phyloP scores from a whole-genome alignment of 2,888 invertebrate genomes.

The Drosophila ustulata region DNA sequence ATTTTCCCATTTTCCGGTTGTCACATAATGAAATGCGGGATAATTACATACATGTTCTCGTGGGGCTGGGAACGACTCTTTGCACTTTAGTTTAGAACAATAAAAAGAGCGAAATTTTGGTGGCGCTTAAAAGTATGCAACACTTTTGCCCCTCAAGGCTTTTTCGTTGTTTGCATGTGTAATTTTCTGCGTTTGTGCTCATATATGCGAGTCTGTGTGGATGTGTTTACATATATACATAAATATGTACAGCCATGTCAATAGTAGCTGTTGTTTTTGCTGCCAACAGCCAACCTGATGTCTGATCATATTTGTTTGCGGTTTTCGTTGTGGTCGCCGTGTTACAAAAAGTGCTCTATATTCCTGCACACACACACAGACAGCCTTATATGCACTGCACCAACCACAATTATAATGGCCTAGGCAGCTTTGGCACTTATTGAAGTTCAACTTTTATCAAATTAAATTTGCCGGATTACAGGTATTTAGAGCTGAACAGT shows the following conservation, averaged over 20 bases:
- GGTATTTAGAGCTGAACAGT: slow-evolving; percentile 78
- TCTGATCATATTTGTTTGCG: slow-evolving; percentile 79
- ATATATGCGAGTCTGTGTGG: background rate
- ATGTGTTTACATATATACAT: slow-evolving; percentile 14
- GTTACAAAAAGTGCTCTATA: slow-evolving; percentile 51
- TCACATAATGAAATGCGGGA: slow-evolving; percentile 26
- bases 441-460: slow-evolving; percentile 79
- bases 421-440: slow-evolving; percentile 65
- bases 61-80: slow-evolving; percentile 3
- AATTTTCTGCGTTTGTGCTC: slow-evolving; percentile 14
- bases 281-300: slow-evolving; percentile 58
- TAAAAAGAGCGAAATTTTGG: slow-evolving; percentile 29
- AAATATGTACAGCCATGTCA: slow-evolving; percentile 56
- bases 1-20: background rate
- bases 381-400: background rate
- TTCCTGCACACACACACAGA: slow-evolving; percentile 21
- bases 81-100: slow-evolving; percentile 4
- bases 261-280: slow-evolving; percentile 42
- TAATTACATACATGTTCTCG: slow-evolving; percentile 33
- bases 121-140: slow-evolving; percentile 62
- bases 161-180: slow-evolving; percentile 39
- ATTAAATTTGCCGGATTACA: slow-evolving; percentile 80
- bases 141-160: slow-evolving; percentile 36
- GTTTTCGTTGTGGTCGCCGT: slow-evolving; percentile 64
- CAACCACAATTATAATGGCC: slow-evolving; percentile 73